These are phyloP conservation scores for Diadromus collaris DNA, from an alignment of 2,888 invertebrate genomes.

Conservation along the genomic window DNA sequence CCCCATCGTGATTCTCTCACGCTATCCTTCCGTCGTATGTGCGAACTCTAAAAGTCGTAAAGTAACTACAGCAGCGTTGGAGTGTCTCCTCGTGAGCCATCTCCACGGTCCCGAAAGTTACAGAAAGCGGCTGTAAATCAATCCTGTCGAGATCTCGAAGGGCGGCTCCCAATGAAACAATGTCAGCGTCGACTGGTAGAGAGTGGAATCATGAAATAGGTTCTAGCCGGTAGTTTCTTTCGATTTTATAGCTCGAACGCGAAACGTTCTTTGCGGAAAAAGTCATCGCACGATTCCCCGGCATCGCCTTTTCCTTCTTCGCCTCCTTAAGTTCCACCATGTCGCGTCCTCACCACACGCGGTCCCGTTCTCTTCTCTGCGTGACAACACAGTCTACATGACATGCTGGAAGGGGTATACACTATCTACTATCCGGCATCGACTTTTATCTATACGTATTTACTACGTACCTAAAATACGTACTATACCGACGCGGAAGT, in stretches of 20 bases:
- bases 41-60: conserved; percentile 24
- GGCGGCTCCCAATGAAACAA: conserved; percentile 36
- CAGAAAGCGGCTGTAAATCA: conserved; percentile 36
- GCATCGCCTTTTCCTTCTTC: conserved; percentile 13
- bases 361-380: conserved; percentile 49
- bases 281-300: conserved; percentile 45
- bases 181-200: conserved; percentile 11
- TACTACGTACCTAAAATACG: conserved; percentile 43
- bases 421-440: conserved; percentile 39
- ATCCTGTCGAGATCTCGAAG: conserved; percentile 28
- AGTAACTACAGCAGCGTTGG: not conserved
- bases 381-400: conserved; percentile 44
- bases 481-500: conserved; percentile 53
- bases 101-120: conserved; percentile 29
- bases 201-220: conserved; percentile 19
- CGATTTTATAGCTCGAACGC: conserved; percentile 28
- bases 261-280: conserved; percentile 32
- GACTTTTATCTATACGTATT: conserved; percentile 50
- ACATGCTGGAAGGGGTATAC: conserved; percentile 41
- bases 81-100: conserved; percentile 9
- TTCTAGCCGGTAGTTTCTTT: conserved; percentile 7
- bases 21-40: conserved; percentile 21
- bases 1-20: conserved; percentile 7
- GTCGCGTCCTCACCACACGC: conserved; percentile 42
- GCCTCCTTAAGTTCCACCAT: not conserved